Evolutionary conservation across 2,888 invertebrate species (phyloP).

Genomic region (Aphidius colemani): DNA sequence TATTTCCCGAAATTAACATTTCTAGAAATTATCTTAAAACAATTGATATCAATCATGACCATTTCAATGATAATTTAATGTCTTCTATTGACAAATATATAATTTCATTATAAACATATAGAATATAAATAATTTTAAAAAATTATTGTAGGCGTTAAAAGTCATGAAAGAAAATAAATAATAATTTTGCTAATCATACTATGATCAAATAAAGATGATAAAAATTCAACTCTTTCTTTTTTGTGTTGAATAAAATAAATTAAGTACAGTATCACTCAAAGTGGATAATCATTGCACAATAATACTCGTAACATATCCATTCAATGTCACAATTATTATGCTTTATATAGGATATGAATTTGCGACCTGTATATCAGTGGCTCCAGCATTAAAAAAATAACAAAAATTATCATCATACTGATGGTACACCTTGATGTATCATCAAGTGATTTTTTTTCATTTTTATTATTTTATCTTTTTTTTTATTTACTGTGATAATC

Average conservation of each 20-base stretch:
- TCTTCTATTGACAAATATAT: too few relatives aligned
- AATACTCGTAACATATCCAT: slow-evolving; percentile 22
- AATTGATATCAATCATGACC: too few relatives aligned
- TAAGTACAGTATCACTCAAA: too few relatives aligned
- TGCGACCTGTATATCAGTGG: slow-evolving; percentile 12
- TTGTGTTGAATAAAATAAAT: too few relatives aligned
- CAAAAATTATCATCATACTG: background rate
- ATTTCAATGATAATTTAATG: too few relatives aligned
- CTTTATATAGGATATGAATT: slow-evolving; percentile 27
- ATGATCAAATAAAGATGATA: slow-evolving; percentile 6
- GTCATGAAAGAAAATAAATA: background rate
- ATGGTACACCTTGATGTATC: slow-evolving; percentile 10
- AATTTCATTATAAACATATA: too few relatives aligned
- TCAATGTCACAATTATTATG: slow-evolving; percentile 24
- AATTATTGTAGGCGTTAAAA: too few relatives aligned
- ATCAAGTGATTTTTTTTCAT: slow-evolving; percentile 3
- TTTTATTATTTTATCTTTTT: background rate
- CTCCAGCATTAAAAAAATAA: background rate
- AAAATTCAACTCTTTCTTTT: background rate
- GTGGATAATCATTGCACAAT: slow-evolving; percentile 21
- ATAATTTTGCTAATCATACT: slow-evolving; percentile 27
- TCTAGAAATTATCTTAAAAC: too few relatives aligned
- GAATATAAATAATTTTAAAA: too few relatives aligned
- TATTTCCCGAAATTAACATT: too few relatives aligned
- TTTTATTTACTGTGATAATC: slow-evolving; percentile 18